Percentiles rank a stretch among this genome's conserved stretches.
phyloP scores from a whole-genome alignment of 2,797 vertebrate genomes.

The Zenarchopterus dispar region DNA sequence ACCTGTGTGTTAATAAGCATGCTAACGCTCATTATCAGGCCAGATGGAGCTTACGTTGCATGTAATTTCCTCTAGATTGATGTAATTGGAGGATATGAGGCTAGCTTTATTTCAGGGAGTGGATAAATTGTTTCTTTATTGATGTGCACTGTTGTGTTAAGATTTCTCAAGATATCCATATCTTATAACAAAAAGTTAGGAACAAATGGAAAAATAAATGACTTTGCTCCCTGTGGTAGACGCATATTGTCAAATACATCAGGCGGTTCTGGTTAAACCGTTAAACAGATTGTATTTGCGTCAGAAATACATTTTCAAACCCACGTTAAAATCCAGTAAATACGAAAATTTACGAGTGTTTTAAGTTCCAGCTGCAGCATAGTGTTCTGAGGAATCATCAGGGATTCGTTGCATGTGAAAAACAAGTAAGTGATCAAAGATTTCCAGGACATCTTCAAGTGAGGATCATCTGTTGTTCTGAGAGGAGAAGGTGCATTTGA shows the following conservation, averaged over 20 bases:
- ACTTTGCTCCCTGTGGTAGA: not conserved
- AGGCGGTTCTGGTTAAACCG: constrained; percentile 7
- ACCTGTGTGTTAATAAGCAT: constrained; percentile 57
- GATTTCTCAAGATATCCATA: not conserved
- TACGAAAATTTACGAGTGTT: constrained; percentile 24
- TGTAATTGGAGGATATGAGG: constrained; percentile 26
- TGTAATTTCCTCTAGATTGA: constrained; percentile 61
- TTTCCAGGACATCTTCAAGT: constrained; percentile 37
- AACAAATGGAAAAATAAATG: constrained; percentile 10
- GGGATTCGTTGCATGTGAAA: constrained; percentile 35
- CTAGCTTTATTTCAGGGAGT: constrained; percentile 29
- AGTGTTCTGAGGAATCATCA: constrained; percentile 34
- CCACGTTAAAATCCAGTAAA: constrained; percentile 29
- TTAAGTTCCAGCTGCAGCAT: constrained; percentile 18
- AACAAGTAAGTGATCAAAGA: constrained; percentile 59
- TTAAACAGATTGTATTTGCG: constrained; percentile 25
- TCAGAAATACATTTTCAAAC: constrained; percentile 32
- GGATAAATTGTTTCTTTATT: constrained; percentile 36
- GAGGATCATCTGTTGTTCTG: constrained; percentile 31
- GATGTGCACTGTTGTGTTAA: constrained; percentile 48
- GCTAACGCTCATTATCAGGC: constrained; percentile 51
- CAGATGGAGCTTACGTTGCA: constrained; percentile 45
- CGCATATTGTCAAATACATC: constrained; percentile 6
- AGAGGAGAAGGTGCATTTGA: constrained; percentile 40
- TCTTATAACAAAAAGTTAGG: constrained; percentile 3